A percentile compares a stretch with the other conserved stretches of the same genome.
phyloP scores from a whole-genome alignment of 2,113 vertebrate genomes.

The Macroglossus sobrinus region DNA sequence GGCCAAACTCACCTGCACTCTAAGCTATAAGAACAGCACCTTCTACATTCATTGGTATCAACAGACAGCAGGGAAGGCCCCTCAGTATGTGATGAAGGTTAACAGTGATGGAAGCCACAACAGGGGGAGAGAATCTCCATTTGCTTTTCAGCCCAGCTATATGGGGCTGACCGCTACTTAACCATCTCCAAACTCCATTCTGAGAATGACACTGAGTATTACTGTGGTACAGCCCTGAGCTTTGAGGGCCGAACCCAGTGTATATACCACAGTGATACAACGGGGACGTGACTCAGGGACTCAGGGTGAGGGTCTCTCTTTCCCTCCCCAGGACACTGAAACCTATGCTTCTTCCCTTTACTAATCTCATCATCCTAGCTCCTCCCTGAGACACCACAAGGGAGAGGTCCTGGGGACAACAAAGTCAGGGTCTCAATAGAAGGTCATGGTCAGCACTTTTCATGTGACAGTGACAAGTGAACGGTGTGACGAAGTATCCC shows the following conservation, averaged over 20 bases:
- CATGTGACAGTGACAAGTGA: neutral
- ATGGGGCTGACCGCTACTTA: neutral
- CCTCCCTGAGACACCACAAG: too few relatives aligned
- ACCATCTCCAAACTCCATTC: neutral
- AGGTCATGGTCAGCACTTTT: neutral
- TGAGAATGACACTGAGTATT: neutral
- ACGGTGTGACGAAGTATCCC: neutral
- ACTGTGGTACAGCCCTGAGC: neutral
- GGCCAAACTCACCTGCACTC: neutral
- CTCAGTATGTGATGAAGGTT: accelerated
- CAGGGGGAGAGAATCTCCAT: neutral
- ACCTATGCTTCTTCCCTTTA: neutral
- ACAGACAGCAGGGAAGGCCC: neutral
- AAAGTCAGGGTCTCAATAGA: neutral
- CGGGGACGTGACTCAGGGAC: neutral
- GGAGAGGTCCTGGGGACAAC: neutral
- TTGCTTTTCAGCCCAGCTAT: neutral
- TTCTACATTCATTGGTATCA: neutral
- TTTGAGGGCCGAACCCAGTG: neutral
- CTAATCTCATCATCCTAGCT: neutral
- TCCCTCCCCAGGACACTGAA: too few relatives aligned
- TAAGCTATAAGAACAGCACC: neutral
- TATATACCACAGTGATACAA: neutral
- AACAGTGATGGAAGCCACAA: neutral
- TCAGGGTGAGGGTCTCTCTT: neutral